phyloP scores from a whole-genome alignment of 2,797 vertebrate species.

The Decapterus maruadsi region DNA sequence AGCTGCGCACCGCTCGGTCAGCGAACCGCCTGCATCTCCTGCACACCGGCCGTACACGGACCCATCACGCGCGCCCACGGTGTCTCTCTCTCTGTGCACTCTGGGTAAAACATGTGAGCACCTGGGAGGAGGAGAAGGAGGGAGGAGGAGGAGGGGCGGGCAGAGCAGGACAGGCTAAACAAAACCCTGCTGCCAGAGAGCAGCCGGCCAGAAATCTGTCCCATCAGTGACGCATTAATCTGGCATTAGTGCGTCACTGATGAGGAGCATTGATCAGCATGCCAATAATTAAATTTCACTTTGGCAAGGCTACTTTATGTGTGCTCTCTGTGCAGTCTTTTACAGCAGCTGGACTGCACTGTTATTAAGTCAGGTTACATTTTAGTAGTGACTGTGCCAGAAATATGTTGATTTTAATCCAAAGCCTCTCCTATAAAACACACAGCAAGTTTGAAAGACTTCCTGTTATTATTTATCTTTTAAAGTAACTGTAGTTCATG shows the following conservation, averaged over 20 bases:
- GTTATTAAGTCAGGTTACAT: not conserved
- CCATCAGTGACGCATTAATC: constrained; percentile 61
- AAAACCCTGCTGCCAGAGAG: constrained; percentile 43
- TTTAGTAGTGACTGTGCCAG: not conserved
- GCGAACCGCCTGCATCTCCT: constrained; percentile 51
- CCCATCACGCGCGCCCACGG: constrained; percentile 25
- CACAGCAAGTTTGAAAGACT: not conserved
- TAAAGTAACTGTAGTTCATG: not conserved
- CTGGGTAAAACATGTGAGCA: constrained; percentile 39
- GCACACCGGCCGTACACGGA: constrained; percentile 40
- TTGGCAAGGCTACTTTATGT: constrained; percentile 1
- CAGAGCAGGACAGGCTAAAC: constrained; percentile 22
- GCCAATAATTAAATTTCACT: constrained; percentile 44
- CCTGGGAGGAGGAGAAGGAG: constrained; percentile 4
- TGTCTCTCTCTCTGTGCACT: constrained; percentile 22
- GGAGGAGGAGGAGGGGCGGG: constrained; percentile 30
- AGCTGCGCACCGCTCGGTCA: constrained; percentile 41
- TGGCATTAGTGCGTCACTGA: constrained; percentile 62
- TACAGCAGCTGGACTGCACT: not conserved
- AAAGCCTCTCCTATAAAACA: not conserved
- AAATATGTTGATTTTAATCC: not conserved
- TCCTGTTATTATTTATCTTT: not conserved
- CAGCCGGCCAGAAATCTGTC: constrained; percentile 45
- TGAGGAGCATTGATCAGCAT: constrained; percentile 47
- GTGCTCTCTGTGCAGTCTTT: not conserved